Evolutionary conservation across 92 coral and sea anemone species (phyloP).

Genomic region (Phenganax subtilis): DNA sequence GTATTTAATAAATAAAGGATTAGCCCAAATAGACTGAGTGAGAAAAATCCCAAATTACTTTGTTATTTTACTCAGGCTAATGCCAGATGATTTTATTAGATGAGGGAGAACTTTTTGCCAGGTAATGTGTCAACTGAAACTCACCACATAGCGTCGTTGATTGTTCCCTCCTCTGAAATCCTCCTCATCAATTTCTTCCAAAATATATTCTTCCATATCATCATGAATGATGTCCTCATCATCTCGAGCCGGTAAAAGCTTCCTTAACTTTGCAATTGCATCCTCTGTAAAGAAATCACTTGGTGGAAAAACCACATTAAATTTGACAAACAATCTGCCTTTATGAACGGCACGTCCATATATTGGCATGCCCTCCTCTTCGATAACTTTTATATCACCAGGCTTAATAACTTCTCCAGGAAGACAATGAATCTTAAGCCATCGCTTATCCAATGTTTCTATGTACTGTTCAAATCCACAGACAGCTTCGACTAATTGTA

Average conservation of each 20-base stretch:
- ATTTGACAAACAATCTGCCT: constrained; percentile 71
- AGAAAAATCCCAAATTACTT: neutral
- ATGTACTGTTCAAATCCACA: constrained; percentile 82
- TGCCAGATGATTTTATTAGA: too few species aligned
- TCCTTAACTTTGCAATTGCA: constrained; percentile 49
- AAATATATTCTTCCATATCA: constrained; percentile 66
- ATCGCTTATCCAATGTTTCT: constrained; percentile 74
- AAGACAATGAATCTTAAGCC: constrained; percentile 56
- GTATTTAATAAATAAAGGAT: neutral
- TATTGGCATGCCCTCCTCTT: constrained; percentile 82
- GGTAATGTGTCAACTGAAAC: neutral
- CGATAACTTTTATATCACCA: constrained; percentile 64
- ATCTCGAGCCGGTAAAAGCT: constrained; percentile 59
- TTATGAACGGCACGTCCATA: constrained; percentile 60
- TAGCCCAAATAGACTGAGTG: neutral
- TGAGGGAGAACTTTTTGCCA: neutral
- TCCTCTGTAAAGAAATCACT: constrained; percentile 53
- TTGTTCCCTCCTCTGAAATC: constrained; percentile 50
- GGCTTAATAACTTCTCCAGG: constrained; percentile 83
- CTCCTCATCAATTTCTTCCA: constrained; percentile 72
- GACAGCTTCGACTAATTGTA: constrained; percentile 77
- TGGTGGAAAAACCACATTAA: constrained; percentile 71
- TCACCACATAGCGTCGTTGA: neutral
- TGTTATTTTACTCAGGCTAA: neutral
- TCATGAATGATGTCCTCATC: constrained; percentile 71